Evolutionary conservation across 2,113 vertebrate genomes (phyloP).

Genomic region (Geothlypis trichas): DNA sequence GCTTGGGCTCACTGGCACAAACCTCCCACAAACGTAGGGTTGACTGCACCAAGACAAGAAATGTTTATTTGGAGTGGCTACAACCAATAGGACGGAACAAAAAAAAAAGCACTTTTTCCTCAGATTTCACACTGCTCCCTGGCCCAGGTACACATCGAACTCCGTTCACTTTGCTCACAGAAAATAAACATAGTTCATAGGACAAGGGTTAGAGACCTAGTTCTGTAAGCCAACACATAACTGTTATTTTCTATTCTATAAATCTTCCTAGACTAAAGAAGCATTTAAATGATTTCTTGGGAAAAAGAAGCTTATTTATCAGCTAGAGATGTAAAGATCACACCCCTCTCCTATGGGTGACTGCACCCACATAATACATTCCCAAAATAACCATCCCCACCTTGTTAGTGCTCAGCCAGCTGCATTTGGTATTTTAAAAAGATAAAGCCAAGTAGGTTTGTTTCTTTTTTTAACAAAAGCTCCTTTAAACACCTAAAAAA

Average conservation of each 20-base stretch:
- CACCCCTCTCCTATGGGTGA: not conserved
- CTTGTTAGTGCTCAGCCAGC: not conserved
- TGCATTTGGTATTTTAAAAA: not conserved
- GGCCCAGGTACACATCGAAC: not conserved
- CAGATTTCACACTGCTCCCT: rapidly evolving
- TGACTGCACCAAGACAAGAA: no score
- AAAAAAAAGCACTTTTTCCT: not conserved
- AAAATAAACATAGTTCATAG: rapidly evolving
- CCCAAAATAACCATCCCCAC: not conserved
- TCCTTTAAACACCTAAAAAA: not conserved
- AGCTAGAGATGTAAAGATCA: not conserved
- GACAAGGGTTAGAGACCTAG: not conserved
- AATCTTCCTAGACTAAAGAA: not conserved
- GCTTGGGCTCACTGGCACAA: not conserved
- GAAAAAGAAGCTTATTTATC: not conserved
- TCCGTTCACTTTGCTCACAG: not conserved
- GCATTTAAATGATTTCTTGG: not conserved
- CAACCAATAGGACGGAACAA: not conserved
- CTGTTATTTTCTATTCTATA: not conserved
- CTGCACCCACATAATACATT: not conserved
- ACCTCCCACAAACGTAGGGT: not conserved
- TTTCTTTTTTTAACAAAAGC: conserved; percentile 4
- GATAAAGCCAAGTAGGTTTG: not conserved
- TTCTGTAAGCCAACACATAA: not conserved
- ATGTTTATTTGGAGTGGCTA: not conserved